These are phyloP conservation scores for Knipowitschia caucasica DNA, from an alignment of 2,797 vertebrate genomes.

Conservation along the genomic window DNA sequence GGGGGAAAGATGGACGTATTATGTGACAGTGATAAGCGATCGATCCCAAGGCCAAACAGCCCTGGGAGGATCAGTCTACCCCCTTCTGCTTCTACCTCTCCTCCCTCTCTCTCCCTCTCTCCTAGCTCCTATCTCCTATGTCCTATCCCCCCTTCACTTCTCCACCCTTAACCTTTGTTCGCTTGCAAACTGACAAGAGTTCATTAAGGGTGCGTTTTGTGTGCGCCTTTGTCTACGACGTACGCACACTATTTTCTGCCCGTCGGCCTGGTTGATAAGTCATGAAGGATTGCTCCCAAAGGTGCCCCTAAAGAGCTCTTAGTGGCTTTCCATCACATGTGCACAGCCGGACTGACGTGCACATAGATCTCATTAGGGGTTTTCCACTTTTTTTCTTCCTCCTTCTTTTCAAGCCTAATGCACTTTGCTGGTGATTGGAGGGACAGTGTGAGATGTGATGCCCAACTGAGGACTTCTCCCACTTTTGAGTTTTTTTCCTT, in stretches of 20 bases:
- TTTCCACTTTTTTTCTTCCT: constrained; percentile 7
- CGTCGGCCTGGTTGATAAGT: constrained; percentile 55
- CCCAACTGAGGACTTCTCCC: too few species aligned
- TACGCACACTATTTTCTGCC: constrained; percentile 52
- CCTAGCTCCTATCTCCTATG: background rate
- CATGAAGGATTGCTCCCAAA: constrained; percentile 69
- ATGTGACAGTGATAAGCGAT: constrained; percentile 74
- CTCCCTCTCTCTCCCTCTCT: background rate
- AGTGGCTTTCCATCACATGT: constrained; percentile 60
- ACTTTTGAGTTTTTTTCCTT: too few species aligned
- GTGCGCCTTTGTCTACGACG: constrained; percentile 29
- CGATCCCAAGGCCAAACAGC: constrained; percentile 71
- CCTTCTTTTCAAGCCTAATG: constrained; percentile 24
- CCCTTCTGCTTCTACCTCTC: background rate
- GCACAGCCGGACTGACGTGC: constrained; percentile 13
- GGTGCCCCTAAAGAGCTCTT: constrained; percentile 68
- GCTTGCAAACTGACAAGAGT: constrained; percentile 63
- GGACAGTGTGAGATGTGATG: background rate
- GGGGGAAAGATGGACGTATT: constrained; percentile 71
- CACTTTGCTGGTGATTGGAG: constrained; percentile 34
- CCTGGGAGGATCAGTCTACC: constrained; percentile 28
- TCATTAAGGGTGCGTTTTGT: constrained; percentile 65
- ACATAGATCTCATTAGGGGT: constrained; percentile 39
- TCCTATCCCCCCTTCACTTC: constrained; percentile 19
- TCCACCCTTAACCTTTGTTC: constrained; percentile 60